Percentiles rank a stretch among this genome's conserved stretches.
These are phyloP conservation scores for Stenotaenia linearis DNA, from an alignment of 2,888 invertebrate species.

Conservation along the genomic window DNA sequence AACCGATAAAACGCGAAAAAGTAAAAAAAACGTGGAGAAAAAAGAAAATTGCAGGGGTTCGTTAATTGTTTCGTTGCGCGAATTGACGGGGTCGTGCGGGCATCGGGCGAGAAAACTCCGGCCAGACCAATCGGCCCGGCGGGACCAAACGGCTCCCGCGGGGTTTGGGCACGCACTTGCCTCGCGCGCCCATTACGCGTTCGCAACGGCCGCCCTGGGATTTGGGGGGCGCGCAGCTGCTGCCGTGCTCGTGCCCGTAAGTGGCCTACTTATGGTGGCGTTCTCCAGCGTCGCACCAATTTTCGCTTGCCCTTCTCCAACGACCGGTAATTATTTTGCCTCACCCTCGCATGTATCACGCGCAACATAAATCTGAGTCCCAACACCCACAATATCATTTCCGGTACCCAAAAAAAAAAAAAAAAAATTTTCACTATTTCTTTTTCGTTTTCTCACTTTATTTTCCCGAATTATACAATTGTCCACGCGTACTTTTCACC, in stretches of 20 bases:
- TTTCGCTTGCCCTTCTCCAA: conserved; percentile 26
- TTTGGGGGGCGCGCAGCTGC: conserved; percentile 21
- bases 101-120: background rate
- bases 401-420: background rate
- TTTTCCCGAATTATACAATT: background rate
- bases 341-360: background rate
- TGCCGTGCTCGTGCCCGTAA: conserved; percentile 19
- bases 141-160: conserved; percentile 7
- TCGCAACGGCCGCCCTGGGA: conserved; percentile 21
- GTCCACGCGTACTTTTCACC: background rate
- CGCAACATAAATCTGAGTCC: background rate
- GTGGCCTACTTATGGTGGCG: conserved; percentile 13
- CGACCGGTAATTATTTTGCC: conserved; percentile 28
- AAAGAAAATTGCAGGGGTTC: background rate
- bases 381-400: background rate
- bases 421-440: background rate
- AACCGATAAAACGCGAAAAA: background rate
- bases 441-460: background rate
- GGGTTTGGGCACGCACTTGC: background rate
- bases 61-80: conserved; percentile 22
- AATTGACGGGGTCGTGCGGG: background rate
- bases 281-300: conserved; percentile 16
- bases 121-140: conserved; percentile 13
- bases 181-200: conserved; percentile 27
- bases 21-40: background rate